Base-by-base conservation (phyloP, 1,140 invertebrate species). In the Zaprionus kolodkinae region DNA sequence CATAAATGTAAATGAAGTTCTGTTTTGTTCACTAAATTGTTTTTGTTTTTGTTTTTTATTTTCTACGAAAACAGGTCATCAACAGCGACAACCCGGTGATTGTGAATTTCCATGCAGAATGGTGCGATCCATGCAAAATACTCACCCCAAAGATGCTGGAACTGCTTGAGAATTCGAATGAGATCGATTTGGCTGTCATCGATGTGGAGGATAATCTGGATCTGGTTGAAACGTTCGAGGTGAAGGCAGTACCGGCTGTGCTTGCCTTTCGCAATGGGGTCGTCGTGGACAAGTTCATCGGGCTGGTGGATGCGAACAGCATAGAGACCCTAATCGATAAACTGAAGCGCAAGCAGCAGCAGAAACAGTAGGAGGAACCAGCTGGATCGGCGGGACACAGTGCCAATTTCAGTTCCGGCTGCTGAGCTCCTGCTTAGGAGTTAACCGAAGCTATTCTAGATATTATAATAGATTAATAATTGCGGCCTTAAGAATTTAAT, bases 71-170 rank as follows among this genome's bases (percentile, higher is more conserved):
- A 61, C 77, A 97, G 94, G 96, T 97, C 35, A 96, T 97, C 94
- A 96, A 97, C 86, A 96, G 95, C 83, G 94, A 94, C 43, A 95
- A 96, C 78, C 96, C 96, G 27, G 96, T 97, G 7, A 96, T 97
- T 92, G 96, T 97, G 3, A 97, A 97, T 92, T 97, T 97, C 89
- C 96, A 97, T 82, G 96, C 96, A 5, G 96, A 97, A 76, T 99
- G 98, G 98, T 95, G 98, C 93, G 97, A 98, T 86, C 98, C 98
- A 0, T 99, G 98, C 92, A 98, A 98, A 93, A 96, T 98, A 65
- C 94, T 99, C 2, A 98, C 97, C 12, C 98, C 98, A 12, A 96
- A 98, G 92, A 94, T 99, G 80, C 96, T 97, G 91, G 95, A 96
- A 80, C 92, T 98, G 4, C 94, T 99, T 25, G 96, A 95, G 67